Percentiles rank a stretch among this genome's conserved stretches.
These are phyloP conservation scores for Bombus impatiens DNA, from an alignment of 1,140 invertebrate species.

Conservation along the genomic window DNA sequence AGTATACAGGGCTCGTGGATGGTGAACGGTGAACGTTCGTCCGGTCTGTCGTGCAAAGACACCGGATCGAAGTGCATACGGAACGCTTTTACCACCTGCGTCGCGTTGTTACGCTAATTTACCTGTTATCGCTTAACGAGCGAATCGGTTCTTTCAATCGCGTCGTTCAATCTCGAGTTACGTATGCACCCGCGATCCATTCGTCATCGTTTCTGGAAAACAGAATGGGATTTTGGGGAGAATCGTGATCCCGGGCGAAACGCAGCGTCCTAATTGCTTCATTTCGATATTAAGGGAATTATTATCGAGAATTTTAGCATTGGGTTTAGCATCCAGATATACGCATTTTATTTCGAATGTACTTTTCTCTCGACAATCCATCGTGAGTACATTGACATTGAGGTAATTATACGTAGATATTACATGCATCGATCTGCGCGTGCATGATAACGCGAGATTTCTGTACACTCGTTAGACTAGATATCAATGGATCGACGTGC, in stretches of 20 bases:
- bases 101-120: not conserved
- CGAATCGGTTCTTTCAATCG: not conserved
- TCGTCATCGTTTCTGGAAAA: slow-evolving; percentile 9
- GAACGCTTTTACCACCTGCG: not conserved
- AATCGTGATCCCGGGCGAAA: not conserved
- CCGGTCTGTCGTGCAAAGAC: slow-evolving; percentile 22
- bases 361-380: slow-evolving; percentile 45
- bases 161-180: not conserved
- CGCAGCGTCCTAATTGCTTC: not conserved
- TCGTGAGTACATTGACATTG: slow-evolving; percentile 50
- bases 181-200: not conserved
- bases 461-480: slow-evolving; percentile 20
- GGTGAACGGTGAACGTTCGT: not conserved
- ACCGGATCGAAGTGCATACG: slow-evolving; percentile 12
- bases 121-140: not conserved
- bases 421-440: slow-evolving; percentile 51
- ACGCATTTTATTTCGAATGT: slow-evolving; percentile 41
- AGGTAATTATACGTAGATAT: slow-evolving; percentile 28
- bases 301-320: slow-evolving; percentile 44
- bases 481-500: slow-evolving; percentile 14
- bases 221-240: slow-evolving; percentile 15
- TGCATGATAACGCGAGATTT: slow-evolving; percentile 47
- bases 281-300: slow-evolving; percentile 5
- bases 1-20: not conserved
- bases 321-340: slow-evolving; percentile 37